Evolutionary conservation across 1,140 invertebrate genomes (phyloP).

Genomic region (Drosophila sulfurigaster): DNA sequence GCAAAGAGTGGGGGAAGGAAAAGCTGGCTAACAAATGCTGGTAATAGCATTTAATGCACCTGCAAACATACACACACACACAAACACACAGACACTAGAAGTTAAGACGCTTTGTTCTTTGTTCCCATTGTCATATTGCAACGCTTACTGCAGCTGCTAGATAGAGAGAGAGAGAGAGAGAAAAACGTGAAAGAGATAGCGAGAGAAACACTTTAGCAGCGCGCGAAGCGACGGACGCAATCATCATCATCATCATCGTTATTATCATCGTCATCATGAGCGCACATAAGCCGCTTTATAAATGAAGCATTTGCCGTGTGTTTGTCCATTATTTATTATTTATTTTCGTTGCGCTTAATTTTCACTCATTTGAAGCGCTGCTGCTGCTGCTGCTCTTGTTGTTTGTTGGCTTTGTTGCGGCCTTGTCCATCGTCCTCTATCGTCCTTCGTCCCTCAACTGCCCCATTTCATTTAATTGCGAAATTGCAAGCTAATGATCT

Average conservation of each 20-base stretch:
- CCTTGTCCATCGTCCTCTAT: neutral
- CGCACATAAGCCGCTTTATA: slow-evolving; percentile 68
- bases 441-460: slow-evolving; percentile 2
- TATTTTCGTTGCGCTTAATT: slow-evolving; percentile 70
- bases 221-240: slow-evolving; percentile 26
- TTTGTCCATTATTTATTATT: slow-evolving; percentile 68
- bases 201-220: slow-evolving; percentile 39
- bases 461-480: slow-evolving; percentile 44
- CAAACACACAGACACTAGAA: slow-evolving; percentile 36
- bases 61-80: slow-evolving; percentile 47
- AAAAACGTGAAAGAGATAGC: neutral
- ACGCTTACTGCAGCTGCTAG: slow-evolving; percentile 25
- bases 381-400: neutral
- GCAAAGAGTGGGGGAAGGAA: neutral
- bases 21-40: slow-evolving; percentile 10
- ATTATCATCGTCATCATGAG: slow-evolving; percentile 26
- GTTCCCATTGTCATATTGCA: slow-evolving; percentile 55
- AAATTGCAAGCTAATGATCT: slow-evolving; percentile 68
- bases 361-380: slow-evolving; percentile 41
- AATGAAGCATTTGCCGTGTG: slow-evolving; percentile 65
- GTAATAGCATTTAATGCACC: slow-evolving; percentile 83
- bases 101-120: slow-evolving; percentile 68
- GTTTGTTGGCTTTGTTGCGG: slow-evolving; percentile 16
- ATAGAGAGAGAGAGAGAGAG: neutral
- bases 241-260: slow-evolving; percentile 27